Base-by-base conservation (phyloP, 2,113 vertebrate species). In the Hippocampus guttulatus region DNA sequence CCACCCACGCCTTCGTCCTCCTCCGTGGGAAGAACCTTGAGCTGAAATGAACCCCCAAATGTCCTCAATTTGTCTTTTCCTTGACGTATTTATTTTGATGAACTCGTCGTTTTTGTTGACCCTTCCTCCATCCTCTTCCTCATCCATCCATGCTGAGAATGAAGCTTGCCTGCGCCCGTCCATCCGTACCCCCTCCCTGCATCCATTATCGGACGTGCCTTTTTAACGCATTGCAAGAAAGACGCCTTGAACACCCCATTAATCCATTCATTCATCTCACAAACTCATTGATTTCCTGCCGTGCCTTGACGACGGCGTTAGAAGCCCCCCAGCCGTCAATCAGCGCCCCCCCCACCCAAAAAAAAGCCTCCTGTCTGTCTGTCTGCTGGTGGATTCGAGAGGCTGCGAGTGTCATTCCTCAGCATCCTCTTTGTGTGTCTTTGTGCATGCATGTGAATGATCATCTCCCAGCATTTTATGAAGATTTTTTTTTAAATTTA, bases 271-370 rank as follows among this genome's bases (percentile, higher is more conserved):
- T 30, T 33, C 27, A 18, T 33, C 2, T 23, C n/a, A 3, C 52
- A 18, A 33, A 6, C 78, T 86, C 84, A 88, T 82, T 86, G 84
- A 86, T 88, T 88, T 86, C 69, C 73, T 81, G 81, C 84, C 86
- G 83, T 75, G 75, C 62, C 85, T 90, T 87, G 68, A 73, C 79
- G 85, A 81, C 77, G 73, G 77, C 80, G 71, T 84, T 82, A 85
- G 83, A 85, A 80, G 60, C 62, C 30, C 55, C 18, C 75, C 81
- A 85, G 76, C 77, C 74, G 65, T 70, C 77, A 75, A 41, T 40
- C 77, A 55, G 58, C 75, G 47, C 23, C 67, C 23, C 43, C 68
- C 33, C 8, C 66, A 61, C 7, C 38, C 12, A 16, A 33, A 11
- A 27, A 27, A 14, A 51, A 49, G 12, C 55, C 47, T 0, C 12